Conservation (phyloP, 53 echinoderm and acorn worm species). For the Actinopyga echinites region DNA sequence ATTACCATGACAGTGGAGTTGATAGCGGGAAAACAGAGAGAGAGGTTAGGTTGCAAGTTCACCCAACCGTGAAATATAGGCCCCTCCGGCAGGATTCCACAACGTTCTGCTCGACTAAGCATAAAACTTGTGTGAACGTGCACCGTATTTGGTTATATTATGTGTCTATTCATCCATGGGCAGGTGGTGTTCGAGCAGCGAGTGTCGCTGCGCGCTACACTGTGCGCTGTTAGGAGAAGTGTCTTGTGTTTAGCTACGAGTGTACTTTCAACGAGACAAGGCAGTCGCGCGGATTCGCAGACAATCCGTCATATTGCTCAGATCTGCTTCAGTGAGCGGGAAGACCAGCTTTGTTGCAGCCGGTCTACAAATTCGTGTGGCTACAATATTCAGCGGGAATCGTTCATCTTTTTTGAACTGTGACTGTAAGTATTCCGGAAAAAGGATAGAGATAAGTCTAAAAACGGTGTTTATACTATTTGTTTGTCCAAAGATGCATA, state of each 20-base stretch:
- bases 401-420: too few relatives aligned
- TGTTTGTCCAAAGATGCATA: too few relatives aligned
- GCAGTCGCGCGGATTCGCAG: conserved; percentile 25
- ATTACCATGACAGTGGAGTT: conserved; percentile 38
- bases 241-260: neutral
- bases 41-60: conserved; percentile 46
- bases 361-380: neutral
- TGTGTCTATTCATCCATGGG: conserved; percentile 37
- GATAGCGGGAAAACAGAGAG: conserved; percentile 41
- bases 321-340: conserved; percentile 43
- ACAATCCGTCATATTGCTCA: conserved; percentile 36
- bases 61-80: conserved; percentile 47
- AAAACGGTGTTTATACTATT: too few relatives aligned
- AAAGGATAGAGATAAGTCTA: too few relatives aligned
- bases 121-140: conserved; percentile 45
- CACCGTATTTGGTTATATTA: conserved; percentile 38
- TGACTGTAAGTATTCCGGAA: too few relatives aligned
- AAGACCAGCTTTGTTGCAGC: conserved; percentile 15
- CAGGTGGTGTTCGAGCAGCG: conserved; percentile 29
- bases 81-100: conserved; percentile 45
- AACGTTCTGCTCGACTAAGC: conserved; percentile 42
- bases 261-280: neutral
- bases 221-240: conserved; percentile 11
- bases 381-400: too few relatives aligned
- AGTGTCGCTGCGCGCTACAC: conserved; percentile 21